phyloP scores from a whole-genome alignment of 2,797 vertebrate species.

The Sebastes trivittatus region DNA sequence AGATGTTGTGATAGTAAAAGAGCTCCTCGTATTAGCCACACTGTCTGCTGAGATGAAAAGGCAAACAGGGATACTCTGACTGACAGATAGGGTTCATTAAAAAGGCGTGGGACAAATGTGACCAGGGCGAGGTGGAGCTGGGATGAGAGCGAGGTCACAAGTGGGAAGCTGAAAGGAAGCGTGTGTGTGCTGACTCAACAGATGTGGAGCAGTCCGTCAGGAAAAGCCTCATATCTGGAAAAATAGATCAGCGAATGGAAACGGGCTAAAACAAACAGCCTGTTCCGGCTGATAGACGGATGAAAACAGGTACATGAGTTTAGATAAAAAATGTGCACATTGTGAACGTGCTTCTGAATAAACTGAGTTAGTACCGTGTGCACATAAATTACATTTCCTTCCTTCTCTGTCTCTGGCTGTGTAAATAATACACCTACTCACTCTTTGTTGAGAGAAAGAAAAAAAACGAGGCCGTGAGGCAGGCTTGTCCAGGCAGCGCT shows the following conservation, averaged over 20 bases:
- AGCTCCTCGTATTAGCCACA: neutral
- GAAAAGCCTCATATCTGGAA: slow-evolving; percentile 59
- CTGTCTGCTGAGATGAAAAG: neutral
- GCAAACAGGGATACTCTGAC: neutral
- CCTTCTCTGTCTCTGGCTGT: neutral
- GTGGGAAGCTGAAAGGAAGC: slow-evolving; percentile 68
- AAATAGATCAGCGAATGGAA: slow-evolving; percentile 56
- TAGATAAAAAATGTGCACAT: slow-evolving; percentile 16
- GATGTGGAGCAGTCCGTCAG: slow-evolving; percentile 47
- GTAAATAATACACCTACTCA: slow-evolving; percentile 7
- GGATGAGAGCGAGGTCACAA: slow-evolving; percentile 46
- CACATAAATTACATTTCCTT: neutral
- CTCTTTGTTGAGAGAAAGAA: slow-evolving; percentile 10
- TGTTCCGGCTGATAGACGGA: slow-evolving; percentile 30
- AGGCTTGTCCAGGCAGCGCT: slow-evolving; percentile 52
- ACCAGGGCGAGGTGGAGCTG: neutral
- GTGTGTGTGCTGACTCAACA: slow-evolving; percentile 66
- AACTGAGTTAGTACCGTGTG: slow-evolving; percentile 5
- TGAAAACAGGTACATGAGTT: slow-evolving; percentile 34
- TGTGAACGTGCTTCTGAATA: slow-evolving; percentile 34
- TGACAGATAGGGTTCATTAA: neutral
- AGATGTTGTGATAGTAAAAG: neutral
- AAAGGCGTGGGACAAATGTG: neutral
- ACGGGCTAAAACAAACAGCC: slow-evolving; percentile 49
- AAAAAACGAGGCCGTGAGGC: neutral